Base-by-base conservation (phyloP, 2,113 vertebrate genomes). In the Catharus fuscescens region DNA sequence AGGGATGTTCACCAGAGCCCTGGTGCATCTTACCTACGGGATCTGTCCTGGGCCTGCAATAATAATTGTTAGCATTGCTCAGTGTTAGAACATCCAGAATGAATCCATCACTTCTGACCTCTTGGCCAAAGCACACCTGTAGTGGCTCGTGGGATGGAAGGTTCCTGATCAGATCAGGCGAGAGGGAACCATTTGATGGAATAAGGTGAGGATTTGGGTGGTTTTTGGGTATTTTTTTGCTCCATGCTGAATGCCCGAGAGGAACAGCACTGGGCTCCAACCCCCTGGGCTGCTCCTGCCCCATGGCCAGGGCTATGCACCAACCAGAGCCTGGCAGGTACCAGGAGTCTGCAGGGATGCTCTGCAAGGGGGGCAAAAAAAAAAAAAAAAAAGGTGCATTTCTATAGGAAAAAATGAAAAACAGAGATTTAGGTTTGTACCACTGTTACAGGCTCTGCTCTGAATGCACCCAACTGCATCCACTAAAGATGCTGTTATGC, bases 141-240 rank as follows among this genome's bases (percentile, higher is more conserved):
- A 83, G 87, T 34, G 62, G 65, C 87, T 76, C 15, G 18, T 4
- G 4, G 83, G 36, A 32, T 2, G 61, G 31, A 42, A 32, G 0
- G 1, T 38, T 62, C 59, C 65, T 0, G 0, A 4, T 12, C 0
- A 1, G 4, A 26, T 1, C 0, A 1, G 25, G 10, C 6, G 7
- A 25, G 17, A 64, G 24, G 29, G 6, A 34, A 71, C 45, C 6
- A 4, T 13, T 9, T 29, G 8, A 14, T 1, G 1, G 44, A n/a
- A 2, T 1, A 6, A 12, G n/a, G 8, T 1, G 32, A 57, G 34
- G 21, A 36, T 48, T 31, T 4, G 0, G 56, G n/a, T 44, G 2
- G 4, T 36, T 34, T 53, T 2, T 2, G 28, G 2, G 15, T 24
- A 5, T 16, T 40, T 31, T 32, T 56, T 44, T 5, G 18, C 50